phyloP scores from a whole-genome alignment of 1,140 invertebrate genomes.

The Homalodisca vitripennis region DNA sequence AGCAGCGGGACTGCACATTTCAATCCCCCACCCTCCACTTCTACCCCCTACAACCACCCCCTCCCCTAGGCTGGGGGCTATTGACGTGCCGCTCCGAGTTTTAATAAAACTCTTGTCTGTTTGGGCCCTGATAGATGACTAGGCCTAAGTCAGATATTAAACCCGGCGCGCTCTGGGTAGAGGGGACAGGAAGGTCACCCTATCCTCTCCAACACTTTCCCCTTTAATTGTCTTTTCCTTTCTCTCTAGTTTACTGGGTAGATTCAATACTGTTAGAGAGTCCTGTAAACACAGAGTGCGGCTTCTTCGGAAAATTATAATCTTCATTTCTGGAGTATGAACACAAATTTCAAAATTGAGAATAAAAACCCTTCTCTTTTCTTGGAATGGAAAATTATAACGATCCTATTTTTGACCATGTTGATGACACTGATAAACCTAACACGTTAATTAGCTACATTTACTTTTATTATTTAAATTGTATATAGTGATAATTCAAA shows the following conservation, averaged over 20 bases:
- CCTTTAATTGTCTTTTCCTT: neutral
- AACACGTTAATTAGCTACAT: too few species aligned
- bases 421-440: too few species aligned
- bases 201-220: neutral
- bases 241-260: constrained; percentile 13
- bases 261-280: neutral
- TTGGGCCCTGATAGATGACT: constrained; percentile 53
- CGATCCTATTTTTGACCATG: too few species aligned
- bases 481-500: too few species aligned
- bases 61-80: constrained; percentile 40
- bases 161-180: neutral
- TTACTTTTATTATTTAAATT: too few species aligned
- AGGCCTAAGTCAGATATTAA: constrained; percentile 47
- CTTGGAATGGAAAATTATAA: too few species aligned
- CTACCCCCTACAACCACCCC: neutral
- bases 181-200: constrained; percentile 19
- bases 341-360: too few species aligned
- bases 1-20: neutral
- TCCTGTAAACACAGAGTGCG: too few species aligned
- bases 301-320: too few species aligned
- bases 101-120: constrained; percentile 52
- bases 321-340: too few species aligned
- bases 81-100: constrained; percentile 50
- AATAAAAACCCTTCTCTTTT: too few species aligned
- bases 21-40: neutral